Evolutionary conservation across 2,113 vertebrate species (phyloP), one percentile per base, ranked within the genome.

Genomic region (Daboia siamensis): DNA sequence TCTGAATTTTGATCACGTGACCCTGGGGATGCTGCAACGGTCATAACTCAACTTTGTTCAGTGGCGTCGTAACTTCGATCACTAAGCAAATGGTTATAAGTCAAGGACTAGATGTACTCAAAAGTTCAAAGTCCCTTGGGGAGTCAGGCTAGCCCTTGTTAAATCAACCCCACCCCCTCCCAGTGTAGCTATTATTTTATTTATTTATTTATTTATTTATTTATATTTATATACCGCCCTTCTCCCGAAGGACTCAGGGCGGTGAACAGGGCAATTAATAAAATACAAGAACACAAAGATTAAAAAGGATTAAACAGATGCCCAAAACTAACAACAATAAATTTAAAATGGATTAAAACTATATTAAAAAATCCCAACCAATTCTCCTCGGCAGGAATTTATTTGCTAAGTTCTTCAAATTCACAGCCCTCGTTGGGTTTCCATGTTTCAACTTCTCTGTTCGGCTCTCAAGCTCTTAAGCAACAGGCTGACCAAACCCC

Each of bases 401-500:
- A 56, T 90, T 15, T 39, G 20, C 2, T 17, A 15, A 8, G 51
- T 15, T 5, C 54, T 44, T 59, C 21, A 80, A 21, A 88, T 13
- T 48, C 6, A 12, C 26, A 59, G 33, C 24, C 52, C 33, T 20
- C 2, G 7, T 9, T 86, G 44, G 0, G 20, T 84, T n/a, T 57
- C n/a, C 51, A 1, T 46, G 20, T 85, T 57, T 84, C 56, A 21
- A 2, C 23, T 33, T 3, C 44, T 51, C 24, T 55, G 46, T 88
- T 39, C 51, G n/a, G 56, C 93, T 89, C 87, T 69, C 89, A 1
- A 55, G 39, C 33, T 92, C 92, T 87, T 88, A 87, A 46, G 26
- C 11, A 0, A 1, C 1, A 39, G 91, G 33, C 69, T 61, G 94
- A 92, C 24, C 0, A 46, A 59, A 55, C 61, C 8, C 0, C 39